phyloP scores from a whole-genome alignment of 2,888 invertebrate species.

The Drosophila kambysellisi region DNA sequence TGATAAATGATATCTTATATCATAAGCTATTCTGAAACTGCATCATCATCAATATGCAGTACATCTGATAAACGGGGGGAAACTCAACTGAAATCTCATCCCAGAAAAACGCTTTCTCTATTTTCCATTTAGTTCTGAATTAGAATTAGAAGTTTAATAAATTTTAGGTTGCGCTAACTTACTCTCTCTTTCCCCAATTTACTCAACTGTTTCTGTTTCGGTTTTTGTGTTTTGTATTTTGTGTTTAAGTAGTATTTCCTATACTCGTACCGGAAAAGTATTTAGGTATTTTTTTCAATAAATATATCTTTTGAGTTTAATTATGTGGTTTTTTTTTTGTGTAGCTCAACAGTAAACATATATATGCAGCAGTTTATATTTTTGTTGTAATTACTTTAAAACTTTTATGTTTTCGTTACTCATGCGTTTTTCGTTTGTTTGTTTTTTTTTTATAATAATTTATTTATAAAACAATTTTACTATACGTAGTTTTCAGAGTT shows the following conservation, averaged over 20 bases:
- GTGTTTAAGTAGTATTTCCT: constrained; percentile 21
- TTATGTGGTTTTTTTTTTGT: constrained; percentile 34
- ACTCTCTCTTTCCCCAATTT: constrained; percentile 29
- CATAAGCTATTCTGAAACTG: background rate
- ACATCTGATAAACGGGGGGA: constrained; percentile 1
- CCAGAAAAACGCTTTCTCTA: constrained; percentile 16
- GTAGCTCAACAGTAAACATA: constrained; percentile 75
- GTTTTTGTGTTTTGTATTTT: constrained; percentile 29
- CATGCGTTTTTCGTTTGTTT: constrained; percentile 30
- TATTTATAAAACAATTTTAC: constrained; percentile 74
- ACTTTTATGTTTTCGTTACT: constrained; percentile 42
- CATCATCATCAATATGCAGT: constrained; percentile 1
- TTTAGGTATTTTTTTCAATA: constrained; percentile 53
- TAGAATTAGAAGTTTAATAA: constrained; percentile 43
- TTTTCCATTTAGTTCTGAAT: constrained; percentile 29
- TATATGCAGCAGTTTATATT: constrained; percentile 71
- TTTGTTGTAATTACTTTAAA: constrained; percentile 55
- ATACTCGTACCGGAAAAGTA: constrained; percentile 38
- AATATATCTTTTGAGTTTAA: constrained; percentile 69
- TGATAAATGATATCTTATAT: constrained; percentile 9
- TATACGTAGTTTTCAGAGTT: constrained; percentile 50
- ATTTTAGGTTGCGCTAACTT: constrained; percentile 45
- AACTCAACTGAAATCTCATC: constrained; percentile 40
- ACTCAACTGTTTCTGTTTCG: constrained; percentile 39
- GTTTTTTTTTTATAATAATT: constrained; percentile 52